These are phyloP conservation scores for Autographa pulchrina DNA, from an alignment of 2,888 invertebrate species.

Conservation along the genomic window DNA sequence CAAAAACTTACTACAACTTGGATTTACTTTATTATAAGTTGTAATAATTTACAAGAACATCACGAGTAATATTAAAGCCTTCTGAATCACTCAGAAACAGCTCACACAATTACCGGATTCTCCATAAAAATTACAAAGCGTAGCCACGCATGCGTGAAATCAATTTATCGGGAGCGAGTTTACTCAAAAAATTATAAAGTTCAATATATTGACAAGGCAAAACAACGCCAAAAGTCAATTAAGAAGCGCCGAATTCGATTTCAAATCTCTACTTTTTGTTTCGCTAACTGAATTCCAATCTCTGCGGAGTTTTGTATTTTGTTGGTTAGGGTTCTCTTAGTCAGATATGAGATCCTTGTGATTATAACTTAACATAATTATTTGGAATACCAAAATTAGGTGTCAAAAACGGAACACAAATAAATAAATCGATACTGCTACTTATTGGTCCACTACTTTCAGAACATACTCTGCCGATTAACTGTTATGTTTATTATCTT, in stretches of 20 bases:
- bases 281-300: constrained; percentile 67
- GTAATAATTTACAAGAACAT: not conserved
- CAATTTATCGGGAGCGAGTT: constrained; percentile 16
- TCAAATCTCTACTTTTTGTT: constrained; percentile 63
- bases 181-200: constrained; percentile 49
- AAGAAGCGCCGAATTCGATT: constrained; percentile 65
- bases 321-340: constrained; percentile 32
- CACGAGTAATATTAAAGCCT: not conserved
- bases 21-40: too few species aligned
- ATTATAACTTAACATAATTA: not conserved
- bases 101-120: constrained; percentile 2
- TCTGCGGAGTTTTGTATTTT: constrained; percentile 60
- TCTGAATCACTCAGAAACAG: not conserved
- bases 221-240: constrained; percentile 70
- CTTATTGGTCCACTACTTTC: too few species aligned
- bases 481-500: too few species aligned
- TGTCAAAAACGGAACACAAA: too few species aligned
- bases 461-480: not conserved
- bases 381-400: too few species aligned
- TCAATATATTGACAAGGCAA: constrained; percentile 62
- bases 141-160: constrained; percentile 8
- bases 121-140: not conserved
- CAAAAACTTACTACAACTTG: too few species aligned
- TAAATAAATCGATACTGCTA: too few species aligned
- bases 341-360: constrained; percentile 5